These are phyloP conservation scores for Hippocampus kuda DNA, from an alignment of 2,797 vertebrate genomes.

Conservation along the genomic window DNA sequence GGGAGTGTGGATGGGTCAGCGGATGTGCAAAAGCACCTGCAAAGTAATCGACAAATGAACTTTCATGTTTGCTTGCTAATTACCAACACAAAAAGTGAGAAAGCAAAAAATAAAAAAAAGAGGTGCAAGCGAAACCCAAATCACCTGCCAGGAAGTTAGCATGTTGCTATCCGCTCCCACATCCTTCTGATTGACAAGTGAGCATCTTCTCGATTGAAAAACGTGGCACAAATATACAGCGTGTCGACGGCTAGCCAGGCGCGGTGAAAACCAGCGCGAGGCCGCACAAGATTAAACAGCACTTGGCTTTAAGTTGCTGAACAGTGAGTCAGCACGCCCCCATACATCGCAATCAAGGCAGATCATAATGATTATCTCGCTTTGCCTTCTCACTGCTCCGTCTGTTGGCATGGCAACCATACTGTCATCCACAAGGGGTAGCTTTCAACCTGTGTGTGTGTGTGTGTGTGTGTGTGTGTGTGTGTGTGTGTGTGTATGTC, in stretches of 20 bases:
- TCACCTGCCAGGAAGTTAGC: slow-evolving; percentile 16
- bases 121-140: slow-evolving; percentile 7
- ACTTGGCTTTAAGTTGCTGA: slow-evolving; percentile 36
- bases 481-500: neutral
- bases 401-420: slow-evolving; percentile 64
- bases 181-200: slow-evolving; percentile 45
- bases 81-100: neutral
- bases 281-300: slow-evolving; percentile 19
- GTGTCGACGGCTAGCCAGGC: neutral
- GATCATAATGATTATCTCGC: slow-evolving; percentile 40
- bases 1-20: no score
- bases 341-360: slow-evolving; percentile 35
- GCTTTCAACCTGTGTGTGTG: slow-evolving; percentile 13
- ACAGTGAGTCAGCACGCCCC: slow-evolving; percentile 32
- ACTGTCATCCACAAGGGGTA: slow-evolving; percentile 43
- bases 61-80: neutral
- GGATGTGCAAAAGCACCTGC: no score
- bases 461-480: slow-evolving; percentile 3
- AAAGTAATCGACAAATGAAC: no score
- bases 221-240: neutral
- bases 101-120: neutral
- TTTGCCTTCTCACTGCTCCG: slow-evolving; percentile 43
- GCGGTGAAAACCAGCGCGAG: neutral
- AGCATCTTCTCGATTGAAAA: slow-evolving; percentile 18
- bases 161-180: slow-evolving; percentile 37